A percentile compares a stretch with the other conserved stretches of the same genome.
These are phyloP conservation scores for Tiliacea aurago DNA, from an alignment of 2,888 invertebrate genomes.

Conservation along the genomic window DNA sequence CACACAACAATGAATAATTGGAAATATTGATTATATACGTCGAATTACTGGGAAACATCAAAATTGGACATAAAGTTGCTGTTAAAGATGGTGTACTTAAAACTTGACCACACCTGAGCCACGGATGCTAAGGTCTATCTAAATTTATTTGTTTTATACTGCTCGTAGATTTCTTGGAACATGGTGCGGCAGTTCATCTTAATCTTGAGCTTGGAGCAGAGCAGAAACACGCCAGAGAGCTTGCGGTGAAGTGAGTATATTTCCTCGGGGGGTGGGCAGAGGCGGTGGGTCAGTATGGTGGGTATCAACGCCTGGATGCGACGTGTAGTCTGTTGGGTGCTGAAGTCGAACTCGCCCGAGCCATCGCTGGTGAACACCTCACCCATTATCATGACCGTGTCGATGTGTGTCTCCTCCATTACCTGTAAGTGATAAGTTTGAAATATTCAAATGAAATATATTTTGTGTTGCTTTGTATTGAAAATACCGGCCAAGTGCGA, in stretches of 20 bases:
- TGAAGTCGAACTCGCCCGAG: conserved; percentile 96
- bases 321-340: conserved; percentile 94
- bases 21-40: conserved; percentile 3
- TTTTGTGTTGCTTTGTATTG: not conserved
- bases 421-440: conserved; percentile 72
- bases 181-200: conserved; percentile 95
- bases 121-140: conserved; percentile 45
- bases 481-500: too few relatives aligned
- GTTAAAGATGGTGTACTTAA: conserved; percentile 32
- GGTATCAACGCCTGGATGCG: conserved; percentile 96
- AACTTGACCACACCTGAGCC: conserved; percentile 50
- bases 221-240: conserved; percentile 97
- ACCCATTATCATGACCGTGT: conserved; percentile 99
- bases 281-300: conserved; percentile 97
- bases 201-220: conserved; percentile 96
- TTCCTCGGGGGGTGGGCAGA: conserved; percentile 99
- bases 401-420: conserved; percentile 99
- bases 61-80: conserved; percentile 34
- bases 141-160: conserved; percentile 87
- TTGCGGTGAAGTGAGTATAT: conserved; percentile 99
- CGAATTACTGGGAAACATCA: conserved; percentile 28
- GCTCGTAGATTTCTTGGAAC: conserved; percentile 94
- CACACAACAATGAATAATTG: not conserved
- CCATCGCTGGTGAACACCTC: conserved; percentile 95
- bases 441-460: not conserved